Conservation (phyloP, 2,888 invertebrate genomes). For the Caenorhabditis angaria region DNA sequence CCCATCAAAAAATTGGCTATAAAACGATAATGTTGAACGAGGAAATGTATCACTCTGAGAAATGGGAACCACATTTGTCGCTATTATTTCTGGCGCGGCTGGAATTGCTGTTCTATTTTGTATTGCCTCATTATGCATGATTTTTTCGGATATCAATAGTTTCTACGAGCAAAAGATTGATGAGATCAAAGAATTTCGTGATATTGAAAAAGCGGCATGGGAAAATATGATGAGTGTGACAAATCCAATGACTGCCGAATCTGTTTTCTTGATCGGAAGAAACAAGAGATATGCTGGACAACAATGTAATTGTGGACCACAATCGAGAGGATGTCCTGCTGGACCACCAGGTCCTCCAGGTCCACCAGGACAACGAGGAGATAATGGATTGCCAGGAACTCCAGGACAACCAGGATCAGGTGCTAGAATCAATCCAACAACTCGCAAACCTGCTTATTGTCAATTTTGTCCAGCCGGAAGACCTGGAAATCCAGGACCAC, state of each 20-base stretch:
- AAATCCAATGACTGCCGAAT: conserved; percentile 18
- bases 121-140: conserved; percentile 37
- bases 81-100: conserved; percentile 36
- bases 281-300: conserved; percentile 45
- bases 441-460: conserved; percentile 28
- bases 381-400: conserved; percentile 38
- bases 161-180: conserved; percentile 47
- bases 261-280: conserved; percentile 35
- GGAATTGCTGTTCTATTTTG: conserved; percentile 42
- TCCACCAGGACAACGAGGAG: conserved; percentile 47
- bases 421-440: conserved; percentile 52
- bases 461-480: conserved; percentile 36
- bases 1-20: not conserved
- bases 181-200: conserved; percentile 45
- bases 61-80: conserved; percentile 25
- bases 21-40: not conserved
- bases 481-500: conserved; percentile 40
- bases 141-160: conserved; percentile 53
- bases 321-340: conserved; percentile 48
- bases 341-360: conserved; percentile 53
- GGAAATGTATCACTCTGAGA: not conserved
- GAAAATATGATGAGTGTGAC: conserved; percentile 36
- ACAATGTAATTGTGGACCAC: conserved; percentile 50
- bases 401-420: conserved; percentile 45
- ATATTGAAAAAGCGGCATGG: conserved; percentile 42